phyloP scores from a whole-genome alignment of 2,797 vertebrate species.

The Coranthus polyacanthus region DNA sequence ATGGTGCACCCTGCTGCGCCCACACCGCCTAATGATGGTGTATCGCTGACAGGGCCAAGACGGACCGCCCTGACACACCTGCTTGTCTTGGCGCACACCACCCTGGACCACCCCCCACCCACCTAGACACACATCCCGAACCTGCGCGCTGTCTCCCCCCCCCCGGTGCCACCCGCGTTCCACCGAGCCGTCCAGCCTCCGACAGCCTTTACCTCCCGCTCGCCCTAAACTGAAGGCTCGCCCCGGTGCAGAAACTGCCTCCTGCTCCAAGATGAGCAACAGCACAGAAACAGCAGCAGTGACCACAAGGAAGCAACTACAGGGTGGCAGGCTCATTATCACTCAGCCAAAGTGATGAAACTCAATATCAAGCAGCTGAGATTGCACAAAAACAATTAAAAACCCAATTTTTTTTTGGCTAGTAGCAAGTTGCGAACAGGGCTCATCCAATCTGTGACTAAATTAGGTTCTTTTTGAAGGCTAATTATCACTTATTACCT shows the following conservation, averaged over 20 bases:
- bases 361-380: slow-evolving; percentile 54
- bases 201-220: slow-evolving; percentile 12
- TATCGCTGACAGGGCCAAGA: slow-evolving; percentile 92
- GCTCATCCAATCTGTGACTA: not conserved
- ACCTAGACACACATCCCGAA: slow-evolving; percentile 46
- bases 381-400: slow-evolving; percentile 44
- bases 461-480: not conserved
- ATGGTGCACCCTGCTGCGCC: slow-evolving; percentile 94
- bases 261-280: slow-evolving; percentile 52
- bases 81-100: slow-evolving; percentile 87
- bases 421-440: slow-evolving; percentile 1
- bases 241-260: slow-evolving; percentile 18
- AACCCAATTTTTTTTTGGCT: slow-evolving; percentile 21
- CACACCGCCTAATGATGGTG: slow-evolving; percentile 94
- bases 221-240: slow-evolving; percentile 9
- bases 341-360: slow-evolving; percentile 74
- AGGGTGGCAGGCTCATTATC: slow-evolving; percentile 63
- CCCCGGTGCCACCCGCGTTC: slow-evolving; percentile 31
- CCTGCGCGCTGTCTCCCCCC: slow-evolving; percentile 22
- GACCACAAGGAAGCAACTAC: slow-evolving; percentile 59
- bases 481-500: slow-evolving; percentile 9
- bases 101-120: slow-evolving; percentile 45
- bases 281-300: slow-evolving; percentile 37
- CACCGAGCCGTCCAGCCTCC: slow-evolving; percentile 32
- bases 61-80: slow-evolving; percentile 90